Base-by-base conservation (phyloP, 2,888 invertebrate genomes). In the Holacanthella duospinosa region DNA sequence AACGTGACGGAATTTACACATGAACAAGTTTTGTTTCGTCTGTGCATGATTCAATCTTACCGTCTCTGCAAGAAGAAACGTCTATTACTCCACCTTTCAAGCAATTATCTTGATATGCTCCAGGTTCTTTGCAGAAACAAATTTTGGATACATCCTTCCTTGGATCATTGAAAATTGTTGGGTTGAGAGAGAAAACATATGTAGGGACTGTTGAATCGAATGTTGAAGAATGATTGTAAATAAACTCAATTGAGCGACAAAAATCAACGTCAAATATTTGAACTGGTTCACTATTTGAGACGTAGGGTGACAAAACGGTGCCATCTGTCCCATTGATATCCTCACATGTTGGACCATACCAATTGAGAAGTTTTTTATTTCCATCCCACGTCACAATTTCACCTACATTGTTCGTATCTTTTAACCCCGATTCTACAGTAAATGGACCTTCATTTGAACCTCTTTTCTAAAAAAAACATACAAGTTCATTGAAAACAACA, bases 41-140 rank as follows among this genome's bases (percentile, higher is more conserved):
- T 12, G 6, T 36, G 9, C 56, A 25, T 6, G 27, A 3, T 29
- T 24, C 9, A 4, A 3, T 4, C 54, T 27, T 63, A 67, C 69
- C 66, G 55, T 60, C 61, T 56, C 56, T 59, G 53, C 69, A 69
- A n/a, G 29, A 3, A 3, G 69, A 69, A 1, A 69, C 66, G 56
- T 69, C 69, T 19, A 67, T 43, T 12, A 68, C 64, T 4, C 69
- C 69, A 12, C 56, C 59, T 26, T 69, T 69, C 19, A 69, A 61
- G 36, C 69, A 67, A 6, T 43, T 61, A n/a, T 64, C 54, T 25
- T 26, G 43, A n/a, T 59, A 4, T n/a, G 26, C 25, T n/a, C 48
- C 44, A 21, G 60, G 29, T n/a, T 56, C 25, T 12, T 62, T 64
- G 28, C 69, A 69, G 36, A 64, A 69, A 55, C 69, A 69, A 3